A percentile compares a stretch with the other conserved stretches of the same genome.
phyloP scores from a whole-genome alignment of 2,888 invertebrate genomes.

The Hypercompe scribonia region DNA sequence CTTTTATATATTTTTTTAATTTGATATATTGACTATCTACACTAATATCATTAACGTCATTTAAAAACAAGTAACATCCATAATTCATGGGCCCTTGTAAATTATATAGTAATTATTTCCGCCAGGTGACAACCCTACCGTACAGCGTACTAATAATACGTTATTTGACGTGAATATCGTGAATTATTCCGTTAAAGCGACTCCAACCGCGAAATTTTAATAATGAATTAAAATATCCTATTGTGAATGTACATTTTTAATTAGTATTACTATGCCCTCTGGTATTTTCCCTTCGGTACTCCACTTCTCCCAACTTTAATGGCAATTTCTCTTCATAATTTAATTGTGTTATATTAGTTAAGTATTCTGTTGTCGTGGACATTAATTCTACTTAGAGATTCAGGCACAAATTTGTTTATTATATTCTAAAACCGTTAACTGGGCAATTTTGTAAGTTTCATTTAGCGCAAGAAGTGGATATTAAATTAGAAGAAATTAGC shows the following conservation, averaged over 20 bases:
- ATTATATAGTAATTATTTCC: background rate
- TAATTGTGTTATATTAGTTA: conserved; percentile 13
- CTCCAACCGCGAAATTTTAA: conserved; percentile 81
- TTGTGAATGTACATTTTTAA: conserved; percentile 84
- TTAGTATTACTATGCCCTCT: conserved; percentile 65
- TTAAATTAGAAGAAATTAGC: background rate
- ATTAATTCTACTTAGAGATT: conserved; percentile 2
- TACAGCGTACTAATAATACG: conserved; percentile 58
- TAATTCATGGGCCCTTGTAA: background rate
- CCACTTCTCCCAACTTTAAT: conserved; percentile 33
- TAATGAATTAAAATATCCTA: conserved; percentile 83
- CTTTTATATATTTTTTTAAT: no score
- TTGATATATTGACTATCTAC: background rate
- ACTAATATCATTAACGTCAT: background rate
- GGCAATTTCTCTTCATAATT: conserved; percentile 1
- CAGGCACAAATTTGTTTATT: conserved; percentile 7
- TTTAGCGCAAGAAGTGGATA: background rate
- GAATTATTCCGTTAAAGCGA: conserved; percentile 74
- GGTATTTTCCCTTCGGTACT: conserved; percentile 42
- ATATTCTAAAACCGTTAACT: background rate
- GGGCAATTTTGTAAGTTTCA: background rate
- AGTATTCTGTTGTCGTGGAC: conserved; percentile 5
- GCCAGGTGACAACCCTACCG: conserved; percentile 35
- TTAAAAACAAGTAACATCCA: background rate
- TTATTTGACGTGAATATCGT: conserved; percentile 74